These are phyloP conservation scores for Champsocephalus esox DNA, from an alignment of 2,797 vertebrate species.

Conservation along the genomic window DNA sequence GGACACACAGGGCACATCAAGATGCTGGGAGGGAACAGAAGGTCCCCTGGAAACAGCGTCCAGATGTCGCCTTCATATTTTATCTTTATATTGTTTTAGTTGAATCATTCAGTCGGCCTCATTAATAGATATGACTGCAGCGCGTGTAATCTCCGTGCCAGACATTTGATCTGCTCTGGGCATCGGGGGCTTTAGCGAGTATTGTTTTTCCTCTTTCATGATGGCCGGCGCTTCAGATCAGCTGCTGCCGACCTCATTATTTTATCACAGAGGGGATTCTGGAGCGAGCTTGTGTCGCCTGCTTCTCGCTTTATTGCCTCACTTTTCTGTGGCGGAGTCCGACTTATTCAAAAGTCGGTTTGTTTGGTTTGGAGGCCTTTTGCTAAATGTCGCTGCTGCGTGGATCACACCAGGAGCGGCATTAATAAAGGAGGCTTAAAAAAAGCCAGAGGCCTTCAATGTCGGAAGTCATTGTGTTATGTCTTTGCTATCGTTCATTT, in stretches of 20 bases:
- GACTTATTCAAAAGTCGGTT: constrained; percentile 35
- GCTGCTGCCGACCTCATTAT: constrained; percentile 64
- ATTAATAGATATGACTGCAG: constrained; percentile 73
- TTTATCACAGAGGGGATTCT: constrained; percentile 55
- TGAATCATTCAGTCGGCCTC: constrained; percentile 75
- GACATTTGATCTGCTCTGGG: constrained; percentile 69
- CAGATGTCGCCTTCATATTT: constrained; percentile 77
- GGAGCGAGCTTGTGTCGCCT: constrained; percentile 30
- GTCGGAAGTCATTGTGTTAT: constrained; percentile 25
- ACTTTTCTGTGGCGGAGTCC: constrained; percentile 15
- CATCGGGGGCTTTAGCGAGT: constrained; percentile 47
- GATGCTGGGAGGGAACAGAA: constrained; percentile 46
- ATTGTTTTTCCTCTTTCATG: constrained; percentile 69
- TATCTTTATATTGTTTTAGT: constrained; percentile 63
- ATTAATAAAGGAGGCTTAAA: constrained; percentile 46
- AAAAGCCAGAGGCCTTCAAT: constrained; percentile 36
- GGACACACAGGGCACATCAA: constrained; percentile 39
- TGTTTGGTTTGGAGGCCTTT: constrained; percentile 17
- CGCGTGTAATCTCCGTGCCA: constrained; percentile 61
- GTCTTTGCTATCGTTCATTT: constrained; percentile 18
- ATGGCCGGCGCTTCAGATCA: constrained; percentile 57
- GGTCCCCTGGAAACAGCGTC: constrained; percentile 39
- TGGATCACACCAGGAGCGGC: constrained; percentile 31
- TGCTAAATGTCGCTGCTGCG: constrained; percentile 16
- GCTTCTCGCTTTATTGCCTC: constrained; percentile 52